Percentiles rank a stretch among this genome's conserved stretches.
Conservation (phyloP, 35 echinoderm and acorn worm species). For the Strongylocentrotus purpuratus region DNA sequence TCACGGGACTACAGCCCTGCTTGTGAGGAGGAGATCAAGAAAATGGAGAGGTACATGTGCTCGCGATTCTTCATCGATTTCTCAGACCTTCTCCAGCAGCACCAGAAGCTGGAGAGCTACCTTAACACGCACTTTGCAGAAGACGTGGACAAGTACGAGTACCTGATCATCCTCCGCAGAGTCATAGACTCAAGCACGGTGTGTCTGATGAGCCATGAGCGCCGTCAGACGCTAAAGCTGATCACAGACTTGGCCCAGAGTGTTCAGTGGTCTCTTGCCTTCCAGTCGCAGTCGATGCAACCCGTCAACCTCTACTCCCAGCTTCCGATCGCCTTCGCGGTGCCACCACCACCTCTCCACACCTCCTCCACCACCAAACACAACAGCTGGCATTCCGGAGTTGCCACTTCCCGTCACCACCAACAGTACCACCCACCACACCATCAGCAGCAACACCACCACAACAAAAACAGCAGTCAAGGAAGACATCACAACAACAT, state of each 20-base stretch:
- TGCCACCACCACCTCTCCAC: not conserved
- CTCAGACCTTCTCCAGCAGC: constrained; percentile 88
- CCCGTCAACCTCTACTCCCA: constrained; percentile 28
- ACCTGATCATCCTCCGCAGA: constrained; percentile 78
- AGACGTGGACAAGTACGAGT: constrained; percentile 84
- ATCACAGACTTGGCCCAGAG: constrained; percentile 89
- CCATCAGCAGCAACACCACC: constrained; percentile 42
- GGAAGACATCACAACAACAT: constrained; percentile 43
- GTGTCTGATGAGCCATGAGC: constrained; percentile 95
- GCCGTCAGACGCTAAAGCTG: constrained; percentile 86
- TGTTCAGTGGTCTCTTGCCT: constrained; percentile 85
- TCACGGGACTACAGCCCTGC: constrained; percentile 91
- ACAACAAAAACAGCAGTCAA: constrained; percentile 37
- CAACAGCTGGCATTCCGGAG: constrained; percentile 37
- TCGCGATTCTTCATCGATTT: constrained; percentile 99
- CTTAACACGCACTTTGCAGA: constrained; percentile 85
- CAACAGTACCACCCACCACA: constrained; percentile 18
- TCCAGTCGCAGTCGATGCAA: constrained; percentile 59
- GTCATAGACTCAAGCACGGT: constrained; percentile 96
- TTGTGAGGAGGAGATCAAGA: constrained; percentile 79
- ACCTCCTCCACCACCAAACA: constrained; percentile 37
- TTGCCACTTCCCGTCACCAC: not conserved
- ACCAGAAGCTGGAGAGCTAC: constrained; percentile 96
- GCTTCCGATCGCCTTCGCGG: constrained; percentile 15
- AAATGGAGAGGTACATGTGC: constrained; percentile 97